Evolutionary conservation across 2,113 vertebrate genomes (phyloP).

Genomic region (Tretioscincus oriximinensis): DNA sequence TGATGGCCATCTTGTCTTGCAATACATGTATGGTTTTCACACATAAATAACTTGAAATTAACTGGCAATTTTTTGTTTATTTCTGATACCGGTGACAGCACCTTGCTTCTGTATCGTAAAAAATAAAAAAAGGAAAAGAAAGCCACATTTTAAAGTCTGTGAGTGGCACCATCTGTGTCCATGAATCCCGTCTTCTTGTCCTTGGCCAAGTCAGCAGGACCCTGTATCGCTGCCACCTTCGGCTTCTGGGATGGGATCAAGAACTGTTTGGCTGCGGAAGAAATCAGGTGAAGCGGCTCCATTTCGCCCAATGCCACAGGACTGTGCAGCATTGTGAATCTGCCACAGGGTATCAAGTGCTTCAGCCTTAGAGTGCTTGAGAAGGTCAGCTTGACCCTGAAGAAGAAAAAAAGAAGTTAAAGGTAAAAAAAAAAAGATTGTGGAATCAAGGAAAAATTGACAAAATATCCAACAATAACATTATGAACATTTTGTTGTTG

Average conservation of each 20-base stretch:
- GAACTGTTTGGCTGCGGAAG: conserved; percentile 38
- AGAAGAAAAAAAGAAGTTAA: not conserved
- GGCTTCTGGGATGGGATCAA: conserved; percentile 76
- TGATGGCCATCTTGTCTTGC: not conserved
- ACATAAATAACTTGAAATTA: not conserved
- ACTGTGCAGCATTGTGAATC: conserved; percentile 89
- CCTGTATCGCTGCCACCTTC: conserved; percentile 65
- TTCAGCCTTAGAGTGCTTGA: conserved; percentile 88
- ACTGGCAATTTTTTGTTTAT: not conserved
- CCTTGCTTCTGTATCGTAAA: not conserved
- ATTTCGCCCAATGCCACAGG: conserved; percentile 85
- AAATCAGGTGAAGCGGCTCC: conserved; percentile 72
- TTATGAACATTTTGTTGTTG: not conserved
- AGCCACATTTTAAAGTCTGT: not conserved
- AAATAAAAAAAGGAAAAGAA: not conserved
- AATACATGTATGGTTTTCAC: not conserved
- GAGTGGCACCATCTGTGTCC: not conserved
- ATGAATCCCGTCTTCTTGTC: not conserved
- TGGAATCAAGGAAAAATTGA: not conserved
- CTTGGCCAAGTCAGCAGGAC: conserved; percentile 72
- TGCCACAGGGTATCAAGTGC: conserved; percentile 86
- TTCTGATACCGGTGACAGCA: not conserved
- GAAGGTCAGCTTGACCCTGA: conserved; percentile 89
- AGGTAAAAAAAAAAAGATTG: not conserved
- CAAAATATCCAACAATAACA: not conserved